Base-by-base conservation (phyloP, 1,140 invertebrate species). In the Drosophila hydei region DNA sequence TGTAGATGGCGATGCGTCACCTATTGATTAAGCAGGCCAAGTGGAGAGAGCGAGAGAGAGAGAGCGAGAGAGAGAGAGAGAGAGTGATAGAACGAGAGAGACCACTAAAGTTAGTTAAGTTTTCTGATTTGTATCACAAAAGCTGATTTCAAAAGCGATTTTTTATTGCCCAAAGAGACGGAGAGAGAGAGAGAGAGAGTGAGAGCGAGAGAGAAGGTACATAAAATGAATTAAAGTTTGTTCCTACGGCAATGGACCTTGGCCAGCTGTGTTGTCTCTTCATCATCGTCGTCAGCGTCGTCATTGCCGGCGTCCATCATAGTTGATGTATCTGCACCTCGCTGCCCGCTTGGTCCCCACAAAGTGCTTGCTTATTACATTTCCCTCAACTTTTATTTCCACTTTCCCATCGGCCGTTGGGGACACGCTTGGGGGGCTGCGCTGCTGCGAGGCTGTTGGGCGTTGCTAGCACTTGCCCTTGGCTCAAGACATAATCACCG, bases 401-500 rank as follows among this genome's bases (percentile, higher is more conserved):
- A 60, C 56, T 68, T 68, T 36, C 47, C 11, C 42, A 56, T 25
- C 51, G 42, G 56, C 30, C 56, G 40, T 50, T 33, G 30, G 30
- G 30, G 30, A 33, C 30, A 3, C 30, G 9, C 30, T 11, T 33
- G 9, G 30, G 30, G 30, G 30, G 48, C 18, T 33, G 48, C 3
- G 18, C 14, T 16, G 16, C 5, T 18, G 21, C 23, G 40, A 21
- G 4, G 16, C 4, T 9, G 47, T 21, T 30, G 45, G 63, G 47
- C 52, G 63, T 54, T 27, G 25, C 45, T 45, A 3, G 21, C 47
- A 71, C 36, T 65, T 71, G 68, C 62, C 69, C 58, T 68, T 74
- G 65, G 71, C 62, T 75, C 60, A 58, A 60, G 74, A 77, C 74
- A 77, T 77, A 77, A 77, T 77, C 74, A 74, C 74, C 74, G 74